Percentiles rank a stretch among this genome's conserved stretches.
These are phyloP conservation scores for Babylonia areolata DNA, from an alignment of 1,140 invertebrate genomes.

Conservation along the genomic window DNA sequence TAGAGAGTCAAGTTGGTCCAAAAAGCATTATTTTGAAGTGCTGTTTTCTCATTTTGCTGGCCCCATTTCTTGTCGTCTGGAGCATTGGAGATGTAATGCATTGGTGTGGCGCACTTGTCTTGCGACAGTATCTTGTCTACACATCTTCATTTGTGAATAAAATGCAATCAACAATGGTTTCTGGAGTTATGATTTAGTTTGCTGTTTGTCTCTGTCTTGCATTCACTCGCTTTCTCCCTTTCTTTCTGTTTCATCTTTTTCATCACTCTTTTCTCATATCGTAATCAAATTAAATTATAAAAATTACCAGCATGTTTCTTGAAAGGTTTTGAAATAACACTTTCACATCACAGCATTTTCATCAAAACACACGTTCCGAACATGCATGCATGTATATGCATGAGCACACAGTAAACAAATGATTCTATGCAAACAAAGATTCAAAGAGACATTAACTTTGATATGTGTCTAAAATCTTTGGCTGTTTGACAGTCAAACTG, in stretches of 20 bases:
- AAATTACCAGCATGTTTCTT: no score
- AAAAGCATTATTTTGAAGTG: not conserved
- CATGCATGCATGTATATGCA: no score
- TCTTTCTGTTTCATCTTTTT: not conserved
- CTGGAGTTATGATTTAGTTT: not conserved
- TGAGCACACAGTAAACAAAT: no score
- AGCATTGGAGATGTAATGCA: not conserved
- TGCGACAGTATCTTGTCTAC: not conserved
- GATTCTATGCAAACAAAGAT: no score
- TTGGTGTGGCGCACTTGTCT: constrained; percentile 6
- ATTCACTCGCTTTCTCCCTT: not conserved
- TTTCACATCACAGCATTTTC: no score
- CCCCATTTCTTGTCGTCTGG: not conserved
- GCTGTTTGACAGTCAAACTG: no score
- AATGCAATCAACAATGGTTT: not conserved
- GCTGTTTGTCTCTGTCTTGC: not conserved
- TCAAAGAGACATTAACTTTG: no score
- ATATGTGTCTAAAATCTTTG: no score
- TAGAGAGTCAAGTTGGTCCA: not conserved
- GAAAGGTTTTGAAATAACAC: no score
- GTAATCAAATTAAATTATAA: no score
- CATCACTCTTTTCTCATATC: not conserved
- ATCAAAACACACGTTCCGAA: no score
- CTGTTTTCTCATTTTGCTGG: not conserved
- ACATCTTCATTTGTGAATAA: constrained; percentile 2